Base-by-base conservation (phyloP, 2,888 invertebrate genomes). In the Exocentrus adspersus region DNA sequence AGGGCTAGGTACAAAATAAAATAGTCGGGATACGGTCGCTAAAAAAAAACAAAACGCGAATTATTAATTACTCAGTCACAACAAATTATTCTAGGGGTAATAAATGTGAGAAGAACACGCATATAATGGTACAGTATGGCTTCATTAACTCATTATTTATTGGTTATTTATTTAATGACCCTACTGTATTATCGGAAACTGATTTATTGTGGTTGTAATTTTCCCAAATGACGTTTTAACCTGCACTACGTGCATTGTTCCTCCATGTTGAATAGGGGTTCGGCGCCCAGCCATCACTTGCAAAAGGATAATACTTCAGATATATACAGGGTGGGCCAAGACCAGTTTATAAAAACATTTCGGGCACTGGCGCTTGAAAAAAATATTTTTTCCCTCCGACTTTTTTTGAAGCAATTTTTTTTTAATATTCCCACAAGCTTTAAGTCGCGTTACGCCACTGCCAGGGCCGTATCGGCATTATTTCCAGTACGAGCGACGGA, bases 71-170 rank as follows among this genome's bases (percentile, higher is more conserved):
- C 50, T 24, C 57, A 65, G 65, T 68, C 68, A 68, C 57, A 65
- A 68, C 64, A 68, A 64, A 58, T 56, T 53, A 62, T 62, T 56
- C 59, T 62, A 58, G 68, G 61, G 46, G 62, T 69, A 67, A 69
- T 66, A 62, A 67, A 67, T 67, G 70, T 43, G 60, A 53, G 56
- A 65, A 65, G 60, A 65, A 65, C 68, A 68, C 64, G 68, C 68
- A 68, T 57, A 64, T 65, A 64, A 61, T 65, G 62, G 67, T 68
- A 66, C 66, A 65, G 66, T 63, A 68, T 65, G 67, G 69, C 72
- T 72, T 72, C 68, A 71, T 72, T 72, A 71, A 66, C 63, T 62
- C 63, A 68, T 68, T 71, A 70, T 72, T 72, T 71, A 71, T 71
- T 60, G 69, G 63, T 68, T 65, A 69, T 64, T 71, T 68, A 66